Evolutionary conservation across 2,113 vertebrate species (phyloP), one percentile per base, ranked within the genome.

Genomic region (Mixornis gularis): DNA sequence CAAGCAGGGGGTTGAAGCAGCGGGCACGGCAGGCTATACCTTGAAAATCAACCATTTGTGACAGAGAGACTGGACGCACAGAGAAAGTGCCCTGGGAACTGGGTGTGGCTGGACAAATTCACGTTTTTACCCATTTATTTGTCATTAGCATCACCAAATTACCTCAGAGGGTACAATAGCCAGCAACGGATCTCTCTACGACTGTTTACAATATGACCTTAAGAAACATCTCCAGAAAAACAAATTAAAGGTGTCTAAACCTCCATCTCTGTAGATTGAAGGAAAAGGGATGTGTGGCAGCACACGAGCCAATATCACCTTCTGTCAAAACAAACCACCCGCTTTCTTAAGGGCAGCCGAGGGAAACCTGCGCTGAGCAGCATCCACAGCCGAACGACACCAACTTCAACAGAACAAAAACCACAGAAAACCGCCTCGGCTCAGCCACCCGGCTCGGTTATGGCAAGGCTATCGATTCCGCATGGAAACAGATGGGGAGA

Each of bases 101-200:
- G 95, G 95, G 95, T 84, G 95, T 94, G 95, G 93, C 90, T 46
- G 26, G 46, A 21, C 36, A 40, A 51, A 92, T 30, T 59, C 58
- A 13, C 52, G 2, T 63, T 59, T 93, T 51, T 15, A 38, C 40
- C 56, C 46, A 10, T 12, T 38, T 79, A 65, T 78, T 70, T 46
- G n/a, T 21, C n/a, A 8, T 7, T 10, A 72, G n/a, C 49, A 85
- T 60, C 63, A 5, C 53, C 4, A 0, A 68, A 40, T 40, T 20
- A 25, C 26, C 36, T 3, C 12, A 1, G n/a, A 26, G 0, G 2
- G 12, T 15, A 52, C 40, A 60, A 74, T 1, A 77, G 5, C 12
- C 17, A 1, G 36, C 59, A 24, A 20, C 0, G 0, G 6, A 16
- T 16, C 20, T 34, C 56, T 40, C n/a, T 7, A 0, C 0, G 6